Evolutionary conservation across 1,140 invertebrate genomes (phyloP).

Genomic region (Cotesia vestalis): DNA sequence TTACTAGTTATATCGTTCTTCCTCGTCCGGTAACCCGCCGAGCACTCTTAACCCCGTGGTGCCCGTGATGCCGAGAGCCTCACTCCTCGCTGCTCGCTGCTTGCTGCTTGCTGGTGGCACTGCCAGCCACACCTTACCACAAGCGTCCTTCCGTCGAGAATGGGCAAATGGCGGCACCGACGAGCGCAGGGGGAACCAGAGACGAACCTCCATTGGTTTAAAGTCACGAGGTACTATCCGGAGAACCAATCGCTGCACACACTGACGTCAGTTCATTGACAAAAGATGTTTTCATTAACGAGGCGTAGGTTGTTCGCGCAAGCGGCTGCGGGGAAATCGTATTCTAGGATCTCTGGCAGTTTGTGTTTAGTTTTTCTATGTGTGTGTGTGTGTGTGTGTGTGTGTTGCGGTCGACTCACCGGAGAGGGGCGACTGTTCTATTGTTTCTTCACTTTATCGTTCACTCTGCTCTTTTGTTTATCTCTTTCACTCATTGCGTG

Average conservation of each 20-base stretch:
- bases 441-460: no score
- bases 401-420: no score
- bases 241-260: slow-evolving; percentile 51
- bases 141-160: slow-evolving; percentile 57
- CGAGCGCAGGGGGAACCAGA: slow-evolving; percentile 36
- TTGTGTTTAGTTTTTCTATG: no score
- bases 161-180: slow-evolving; percentile 54
- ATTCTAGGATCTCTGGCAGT: background rate
- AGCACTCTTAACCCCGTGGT: slow-evolving; percentile 10
- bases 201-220: slow-evolving; percentile 49
- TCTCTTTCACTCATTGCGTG: slow-evolving; percentile 7
- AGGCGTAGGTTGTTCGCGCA: slow-evolving; percentile 51
- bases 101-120: no score
- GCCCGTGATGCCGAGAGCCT: background rate
- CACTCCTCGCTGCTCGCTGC: slow-evolving; percentile 6
- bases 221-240: slow-evolving; percentile 56
- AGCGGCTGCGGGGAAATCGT: background rate
- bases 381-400: no score
- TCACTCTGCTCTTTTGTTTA: background rate
- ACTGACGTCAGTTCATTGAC: slow-evolving; percentile 69
- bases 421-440: background rate
- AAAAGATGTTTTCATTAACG: slow-evolving; percentile 64
- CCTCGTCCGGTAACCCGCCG: no score
- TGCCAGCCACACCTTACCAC: slow-evolving; percentile 54
- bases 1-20: no score